A percentile compares a stretch with the other conserved stretches of the same genome.
These are phyloP conservation scores for Julus scanicus DNA, from an alignment of 2,888 invertebrate genomes.

Conservation along the genomic window DNA sequence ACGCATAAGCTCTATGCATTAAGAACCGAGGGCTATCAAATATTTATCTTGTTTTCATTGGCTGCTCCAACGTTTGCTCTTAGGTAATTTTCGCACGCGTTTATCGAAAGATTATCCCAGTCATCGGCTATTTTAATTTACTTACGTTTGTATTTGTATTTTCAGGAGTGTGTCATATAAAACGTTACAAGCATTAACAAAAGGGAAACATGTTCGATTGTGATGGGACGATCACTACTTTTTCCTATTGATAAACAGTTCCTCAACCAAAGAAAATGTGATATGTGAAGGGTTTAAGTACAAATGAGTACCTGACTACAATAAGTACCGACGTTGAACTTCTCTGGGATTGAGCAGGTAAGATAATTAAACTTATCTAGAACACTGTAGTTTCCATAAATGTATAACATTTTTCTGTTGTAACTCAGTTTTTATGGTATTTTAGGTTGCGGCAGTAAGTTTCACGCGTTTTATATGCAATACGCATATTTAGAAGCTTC, in stretches of 20 bases:
- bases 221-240: neutral
- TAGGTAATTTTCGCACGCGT: neutral
- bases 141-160: neutral
- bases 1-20: slow-evolving; percentile 49
- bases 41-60: slow-evolving; percentile 47
- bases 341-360: neutral
- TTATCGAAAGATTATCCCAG: neutral
- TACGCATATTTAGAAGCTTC: neutral
- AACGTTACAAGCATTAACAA: slow-evolving; percentile 49
- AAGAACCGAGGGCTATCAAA: slow-evolving; percentile 37
- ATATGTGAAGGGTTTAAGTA: neutral
- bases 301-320: neutral
- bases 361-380: neutral
- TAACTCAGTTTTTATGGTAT: neutral
- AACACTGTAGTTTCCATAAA: too few relatives aligned
- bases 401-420: too few relatives aligned
- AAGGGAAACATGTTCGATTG: slow-evolving; percentile 41
- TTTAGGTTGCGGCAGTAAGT: neutral
- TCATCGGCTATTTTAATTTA: too few relatives aligned
- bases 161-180: slow-evolving; percentile 43
- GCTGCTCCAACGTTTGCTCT: slow-evolving; percentile 25
- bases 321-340: neutral
- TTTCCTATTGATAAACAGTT: neutral
- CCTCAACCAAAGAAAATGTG: slow-evolving; percentile 39
- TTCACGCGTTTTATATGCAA: neutral